Base-by-base conservation (phyloP, 2,797 vertebrate species). In the Streptopelia turtur region DNA sequence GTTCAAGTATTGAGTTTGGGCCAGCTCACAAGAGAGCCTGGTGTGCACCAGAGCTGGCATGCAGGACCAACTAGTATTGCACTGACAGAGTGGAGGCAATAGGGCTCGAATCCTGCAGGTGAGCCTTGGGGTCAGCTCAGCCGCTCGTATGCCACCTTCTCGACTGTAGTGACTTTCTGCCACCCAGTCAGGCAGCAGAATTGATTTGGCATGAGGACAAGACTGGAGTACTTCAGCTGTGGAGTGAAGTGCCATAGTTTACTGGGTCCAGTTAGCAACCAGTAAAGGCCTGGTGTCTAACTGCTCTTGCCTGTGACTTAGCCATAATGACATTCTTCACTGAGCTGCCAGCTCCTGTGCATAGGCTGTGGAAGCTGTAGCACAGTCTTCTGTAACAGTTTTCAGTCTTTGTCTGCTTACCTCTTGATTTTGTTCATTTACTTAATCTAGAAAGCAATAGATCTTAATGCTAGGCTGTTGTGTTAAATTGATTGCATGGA, bases 371-470 rank as follows among this genome's bases (percentile, higher is more conserved):
- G 63, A 49, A 76, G 28, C 47, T 70, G 24, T 30, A 17, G 30
- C 18, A 4, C 0, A 0, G 13, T 59, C 17, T 35, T 79, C 24
- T 69, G 0, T 47, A 69, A 24, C 39, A 56, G 35, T 31, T 80
- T 63, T 55, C 41, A 25, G 30, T 61, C 41, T 72, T 85, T 1
- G 0, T 27, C 41, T 79, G 47, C 39, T 80, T 81, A 20, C 31
- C 14, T 81, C 66, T 71, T 56, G 13, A 24, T 53, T 75, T 78
- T 37, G 9, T 78, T 93, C 31, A 28, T 78, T 71, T 41, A 13
- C 12, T 11, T 57, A 49, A 35, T 81, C 18, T 37, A 70, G 22
- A 75, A 63, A 35, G 53, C 60, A 49, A 1, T 50, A 45, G 47
- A 25, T 74, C 35, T 53, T 81, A 45, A 15, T 11, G 13, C 33